Percentiles rank a stretch among this genome's conserved stretches.
phyloP scores from a whole-genome alignment of 2,888 invertebrate species.

The Archaeoteleia sp. region DNA sequence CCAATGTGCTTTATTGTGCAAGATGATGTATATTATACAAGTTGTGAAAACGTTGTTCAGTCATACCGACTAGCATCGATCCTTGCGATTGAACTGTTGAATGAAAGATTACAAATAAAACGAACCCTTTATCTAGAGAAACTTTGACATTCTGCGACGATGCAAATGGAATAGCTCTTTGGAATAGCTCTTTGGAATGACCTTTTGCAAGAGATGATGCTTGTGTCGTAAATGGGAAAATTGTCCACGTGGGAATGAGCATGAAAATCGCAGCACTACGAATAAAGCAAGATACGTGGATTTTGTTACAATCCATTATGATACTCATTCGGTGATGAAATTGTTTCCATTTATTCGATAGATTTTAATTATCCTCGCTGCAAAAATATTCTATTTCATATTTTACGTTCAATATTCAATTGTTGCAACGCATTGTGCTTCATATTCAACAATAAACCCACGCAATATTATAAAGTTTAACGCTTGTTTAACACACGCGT shows the following conservation, averaged over 20 bases:
- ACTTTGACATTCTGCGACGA: slow-evolving; percentile 40
- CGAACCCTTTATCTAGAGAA: slow-evolving; percentile 41
- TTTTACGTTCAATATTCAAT: too few relatives aligned
- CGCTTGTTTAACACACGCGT: too few relatives aligned
- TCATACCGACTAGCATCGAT: too few relatives aligned
- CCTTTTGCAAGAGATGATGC: slow-evolving; percentile 36
- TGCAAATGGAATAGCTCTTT: slow-evolving; percentile 34
- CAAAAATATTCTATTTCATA: too few relatives aligned
- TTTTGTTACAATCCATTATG: slow-evolving; percentile 23
- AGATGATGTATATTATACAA: too few relatives aligned
- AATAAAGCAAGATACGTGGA: slow-evolving; percentile 10
- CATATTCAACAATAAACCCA: too few relatives aligned
- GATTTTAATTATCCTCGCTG: slow-evolving; percentile 8
- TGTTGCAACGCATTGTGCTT: too few relatives aligned
- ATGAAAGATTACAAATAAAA: slow-evolving; percentile 35
- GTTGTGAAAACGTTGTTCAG: too few relatives aligned
- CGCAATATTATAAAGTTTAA: too few relatives aligned
- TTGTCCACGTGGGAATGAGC: slow-evolving; percentile 29
- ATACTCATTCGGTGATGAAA: slow-evolving; percentile 14
- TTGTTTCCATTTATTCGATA: slow-evolving; percentile 26
- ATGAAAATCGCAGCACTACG: slow-evolving; percentile 31
- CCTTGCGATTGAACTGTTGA: slow-evolving; percentile 13
- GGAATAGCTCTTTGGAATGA: slow-evolving; percentile 43
- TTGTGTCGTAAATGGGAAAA: slow-evolving; percentile 33
- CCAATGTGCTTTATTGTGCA: too few relatives aligned